Conservation (phyloP, 2,113 vertebrate species). For the Tichodroma muraria region DNA sequence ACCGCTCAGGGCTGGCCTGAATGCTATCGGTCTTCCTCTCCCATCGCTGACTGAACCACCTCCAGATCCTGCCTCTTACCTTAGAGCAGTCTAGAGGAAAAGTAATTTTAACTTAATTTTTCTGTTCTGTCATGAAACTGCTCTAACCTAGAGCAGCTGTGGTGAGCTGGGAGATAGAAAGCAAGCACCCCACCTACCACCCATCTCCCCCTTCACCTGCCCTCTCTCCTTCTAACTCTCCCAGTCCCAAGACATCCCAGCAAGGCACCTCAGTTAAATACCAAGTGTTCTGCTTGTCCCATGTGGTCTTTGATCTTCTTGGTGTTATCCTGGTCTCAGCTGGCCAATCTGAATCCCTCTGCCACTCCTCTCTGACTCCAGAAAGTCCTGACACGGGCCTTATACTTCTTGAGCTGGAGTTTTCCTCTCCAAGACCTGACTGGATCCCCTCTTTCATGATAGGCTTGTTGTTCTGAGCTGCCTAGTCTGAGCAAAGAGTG, state of each 20-base stretch:
- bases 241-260: background rate
- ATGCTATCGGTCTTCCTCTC: slow-evolving; percentile 50
- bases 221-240: background rate
- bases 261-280: background rate
- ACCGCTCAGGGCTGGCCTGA: slow-evolving; percentile 42
- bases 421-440: background rate
- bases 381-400: background rate
- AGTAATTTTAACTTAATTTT: slow-evolving; percentile 46
- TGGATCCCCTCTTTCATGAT: background rate
- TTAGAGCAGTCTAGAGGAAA: slow-evolving; percentile 5
- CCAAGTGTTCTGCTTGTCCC: background rate
- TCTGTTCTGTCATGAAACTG: slow-evolving; percentile 29
- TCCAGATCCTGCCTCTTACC: slow-evolving; percentile 29
- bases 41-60: background rate
- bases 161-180: background rate
- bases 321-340: background rate
- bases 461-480: background rate
- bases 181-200: background rate
- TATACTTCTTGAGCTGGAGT: background rate
- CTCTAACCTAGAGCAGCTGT: background rate
- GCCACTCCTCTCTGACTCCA: background rate
- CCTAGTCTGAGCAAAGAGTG: background rate
- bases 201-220: background rate
- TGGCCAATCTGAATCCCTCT: background rate
- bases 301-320: background rate